Percentiles rank a stretch among this genome's conserved stretches.
Conservation (phyloP, 2,888 invertebrate genomes). For the Lucinisca nassula region DNA sequence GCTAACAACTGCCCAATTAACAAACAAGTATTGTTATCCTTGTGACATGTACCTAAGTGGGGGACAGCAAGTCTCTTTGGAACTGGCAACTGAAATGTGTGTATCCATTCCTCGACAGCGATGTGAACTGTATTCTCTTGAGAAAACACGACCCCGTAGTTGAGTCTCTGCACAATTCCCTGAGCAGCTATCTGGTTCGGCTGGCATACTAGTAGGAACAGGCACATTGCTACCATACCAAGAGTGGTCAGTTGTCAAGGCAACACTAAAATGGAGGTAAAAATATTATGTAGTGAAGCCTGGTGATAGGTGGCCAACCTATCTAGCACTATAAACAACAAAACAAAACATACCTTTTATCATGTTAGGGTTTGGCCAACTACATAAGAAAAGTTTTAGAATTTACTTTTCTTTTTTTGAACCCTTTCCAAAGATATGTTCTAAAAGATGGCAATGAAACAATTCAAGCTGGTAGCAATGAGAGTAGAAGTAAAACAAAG, state of each 20-base stretch:
- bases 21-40: background rate
- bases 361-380: background rate
- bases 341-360: background rate
- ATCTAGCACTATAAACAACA: conserved; percentile 8
- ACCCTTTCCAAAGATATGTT: background rate
- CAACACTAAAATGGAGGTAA: background rate
- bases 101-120: background rate
- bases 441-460: background rate
- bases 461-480: background rate
- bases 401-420: background rate
- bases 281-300: conserved; percentile 5
- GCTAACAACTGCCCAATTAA: background rate
- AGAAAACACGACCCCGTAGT: background rate
- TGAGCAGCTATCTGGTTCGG: background rate
- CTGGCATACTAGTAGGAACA: background rate
- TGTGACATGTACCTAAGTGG: background rate
- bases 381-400: background rate
- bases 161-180: background rate
- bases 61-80: background rate
- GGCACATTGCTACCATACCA: background rate
- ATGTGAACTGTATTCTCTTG: too few relatives aligned
- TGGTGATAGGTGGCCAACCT: background rate
- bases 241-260: background rate
- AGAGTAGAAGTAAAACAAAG: background rate
- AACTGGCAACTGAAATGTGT: background rate